phyloP scores from a whole-genome alignment of 2,113 vertebrate species.

The Tragelaphus buxtoni region DNA sequence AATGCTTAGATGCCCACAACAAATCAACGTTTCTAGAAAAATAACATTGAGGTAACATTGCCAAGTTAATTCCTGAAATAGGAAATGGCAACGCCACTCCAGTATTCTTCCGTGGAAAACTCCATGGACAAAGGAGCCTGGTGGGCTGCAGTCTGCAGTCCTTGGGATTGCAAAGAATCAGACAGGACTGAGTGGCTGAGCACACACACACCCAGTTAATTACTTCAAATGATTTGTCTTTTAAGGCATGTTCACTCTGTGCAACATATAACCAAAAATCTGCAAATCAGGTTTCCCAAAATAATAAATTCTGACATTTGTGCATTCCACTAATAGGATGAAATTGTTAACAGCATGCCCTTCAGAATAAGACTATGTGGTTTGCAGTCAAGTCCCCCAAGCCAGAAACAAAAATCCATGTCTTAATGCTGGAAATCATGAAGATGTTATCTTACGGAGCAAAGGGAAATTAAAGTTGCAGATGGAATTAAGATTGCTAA shows the following conservation, averaged over 20 bases:
- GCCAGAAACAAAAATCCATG: not conserved
- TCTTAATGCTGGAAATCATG: not conserved
- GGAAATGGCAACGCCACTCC: not conserved
- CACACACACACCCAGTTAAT: not conserved
- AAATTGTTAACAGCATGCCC: not conserved
- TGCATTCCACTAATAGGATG: not conserved
- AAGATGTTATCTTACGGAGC: not conserved
- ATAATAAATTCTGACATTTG: not conserved
- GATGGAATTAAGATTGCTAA: not conserved
- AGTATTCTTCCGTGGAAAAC: not conserved
- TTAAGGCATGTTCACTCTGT: not conserved
- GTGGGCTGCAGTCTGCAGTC: not conserved
- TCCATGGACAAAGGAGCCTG: not conserved
- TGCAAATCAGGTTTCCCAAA: not conserved
- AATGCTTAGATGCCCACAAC: not conserved
- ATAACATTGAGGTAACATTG: not conserved
- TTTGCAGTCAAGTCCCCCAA: not conserved
- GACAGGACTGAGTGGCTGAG: not conserved
- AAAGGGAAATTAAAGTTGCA: not conserved
- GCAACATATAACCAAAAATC: not conserved
- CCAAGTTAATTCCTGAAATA: not conserved
- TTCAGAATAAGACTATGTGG: not conserved
- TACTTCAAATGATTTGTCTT: not conserved
- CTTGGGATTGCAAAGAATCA: not conserved
- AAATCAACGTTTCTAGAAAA: not conserved